A percentile compares a stretch with the other conserved stretches of the same genome.
These are phyloP conservation scores for Bucorvus abyssinicus DNA, from an alignment of 2,797 vertebrate genomes.

Conservation along the genomic window DNA sequence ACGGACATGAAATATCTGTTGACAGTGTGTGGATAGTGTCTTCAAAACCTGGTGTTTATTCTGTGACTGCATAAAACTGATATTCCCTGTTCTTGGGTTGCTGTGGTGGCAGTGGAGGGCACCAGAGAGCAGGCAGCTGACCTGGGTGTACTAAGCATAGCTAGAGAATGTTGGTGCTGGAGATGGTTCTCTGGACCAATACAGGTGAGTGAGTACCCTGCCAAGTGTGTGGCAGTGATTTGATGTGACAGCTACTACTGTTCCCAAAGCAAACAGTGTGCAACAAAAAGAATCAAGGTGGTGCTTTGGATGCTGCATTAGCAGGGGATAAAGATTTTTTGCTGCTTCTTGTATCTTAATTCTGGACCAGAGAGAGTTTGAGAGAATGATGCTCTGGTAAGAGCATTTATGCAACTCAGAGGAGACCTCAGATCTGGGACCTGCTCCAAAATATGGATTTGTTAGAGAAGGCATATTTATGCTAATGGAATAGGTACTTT, in stretches of 20 bases:
- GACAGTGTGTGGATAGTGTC: no score
- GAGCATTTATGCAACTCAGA: neutral
- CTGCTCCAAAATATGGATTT: conserved; percentile 17
- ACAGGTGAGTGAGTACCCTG: neutral
- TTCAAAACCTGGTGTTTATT: no score
- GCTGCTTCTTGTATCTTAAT: neutral
- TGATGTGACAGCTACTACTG: neutral
- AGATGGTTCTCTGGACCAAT: neutral
- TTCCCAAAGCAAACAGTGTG: neutral
- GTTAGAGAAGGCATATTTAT: neutral
- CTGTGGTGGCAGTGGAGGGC: neutral
- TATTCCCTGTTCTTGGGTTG: neutral
- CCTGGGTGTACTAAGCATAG: neutral
- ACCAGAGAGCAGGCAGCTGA: neutral
- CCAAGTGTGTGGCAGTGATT: neutral
- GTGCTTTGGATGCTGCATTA: neutral
- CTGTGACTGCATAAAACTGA: no score
- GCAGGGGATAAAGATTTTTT: neutral
- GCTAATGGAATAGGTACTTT: conserved; percentile 22
- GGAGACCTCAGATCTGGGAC: conserved; percentile 35
- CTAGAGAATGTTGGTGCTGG: neutral
- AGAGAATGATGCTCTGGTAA: neutral
- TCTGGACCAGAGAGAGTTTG: neutral
- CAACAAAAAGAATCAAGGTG: neutral
- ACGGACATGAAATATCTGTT: no score